A percentile compares a stretch with the other conserved stretches of the same genome.
These are phyloP conservation scores for Naso thynnoides DNA, from an alignment of 2,797 vertebrate genomes.

Conservation along the genomic window DNA sequence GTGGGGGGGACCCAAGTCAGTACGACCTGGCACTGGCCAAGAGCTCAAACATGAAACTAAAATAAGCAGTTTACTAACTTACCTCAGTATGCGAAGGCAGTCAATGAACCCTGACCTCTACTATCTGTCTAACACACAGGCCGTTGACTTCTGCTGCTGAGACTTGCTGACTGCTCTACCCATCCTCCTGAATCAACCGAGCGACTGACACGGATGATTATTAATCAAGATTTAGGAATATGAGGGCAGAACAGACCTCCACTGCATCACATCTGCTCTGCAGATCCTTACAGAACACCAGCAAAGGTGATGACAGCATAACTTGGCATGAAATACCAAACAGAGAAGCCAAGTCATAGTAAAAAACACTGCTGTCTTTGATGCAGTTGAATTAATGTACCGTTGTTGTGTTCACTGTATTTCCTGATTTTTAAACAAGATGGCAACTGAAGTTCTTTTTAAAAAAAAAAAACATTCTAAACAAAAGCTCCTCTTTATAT, in stretches of 20 bases:
- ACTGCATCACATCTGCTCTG: neutral
- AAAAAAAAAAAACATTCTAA: too few species aligned
- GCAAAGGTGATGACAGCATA: neutral
- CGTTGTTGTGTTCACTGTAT: neutral
- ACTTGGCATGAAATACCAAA: neutral
- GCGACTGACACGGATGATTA: neutral
- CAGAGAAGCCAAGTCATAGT: neutral
- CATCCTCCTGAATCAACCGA: neutral
- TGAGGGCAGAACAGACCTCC: neutral
- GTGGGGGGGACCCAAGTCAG: too few species aligned
- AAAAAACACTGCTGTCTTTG: neutral
- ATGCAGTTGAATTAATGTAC: neutral
- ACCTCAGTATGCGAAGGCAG: neutral
- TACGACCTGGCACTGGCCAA: too few species aligned
- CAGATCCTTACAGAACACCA: neutral
- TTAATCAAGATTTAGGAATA: neutral
- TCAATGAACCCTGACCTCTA: conserved; percentile 17
- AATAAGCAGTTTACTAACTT: neutral
- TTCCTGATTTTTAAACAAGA: neutral
- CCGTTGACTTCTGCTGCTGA: conserved; percentile 44
- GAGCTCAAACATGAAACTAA: neutral
- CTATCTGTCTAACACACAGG: conserved; percentile 55
- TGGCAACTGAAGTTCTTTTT: too few species aligned
- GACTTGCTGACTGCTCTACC: neutral
- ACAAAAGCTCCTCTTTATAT: too few species aligned